phyloP scores from a whole-genome alignment of 2,888 invertebrate species.

The Keiferia lycopersicella region DNA sequence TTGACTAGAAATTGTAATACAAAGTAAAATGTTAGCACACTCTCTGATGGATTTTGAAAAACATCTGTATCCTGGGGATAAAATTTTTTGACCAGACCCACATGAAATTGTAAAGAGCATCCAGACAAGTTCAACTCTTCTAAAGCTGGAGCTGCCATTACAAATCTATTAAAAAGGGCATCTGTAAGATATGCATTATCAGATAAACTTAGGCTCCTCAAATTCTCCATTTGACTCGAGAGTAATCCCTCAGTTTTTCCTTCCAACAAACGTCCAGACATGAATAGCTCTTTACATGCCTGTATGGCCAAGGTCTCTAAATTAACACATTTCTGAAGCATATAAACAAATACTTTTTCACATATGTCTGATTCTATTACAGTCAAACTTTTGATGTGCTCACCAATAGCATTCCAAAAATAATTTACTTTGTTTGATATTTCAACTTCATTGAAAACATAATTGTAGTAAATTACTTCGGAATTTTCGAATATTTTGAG shows the following conservation, averaged over 20 bases:
- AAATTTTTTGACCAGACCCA: slow-evolving; percentile 84
- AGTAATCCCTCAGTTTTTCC: slow-evolving; percentile 78
- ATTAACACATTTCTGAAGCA: slow-evolving; percentile 79
- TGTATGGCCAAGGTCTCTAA: slow-evolving; percentile 82
- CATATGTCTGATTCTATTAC: slow-evolving; percentile 83
- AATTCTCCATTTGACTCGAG: slow-evolving; percentile 69
- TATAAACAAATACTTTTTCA: slow-evolving; percentile 83
- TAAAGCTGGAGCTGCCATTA: slow-evolving; percentile 81
- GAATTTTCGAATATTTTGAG: slow-evolving; percentile 69
- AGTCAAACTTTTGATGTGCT: slow-evolving; percentile 76
- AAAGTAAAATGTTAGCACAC: slow-evolving; percentile 86
- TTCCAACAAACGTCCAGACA: slow-evolving; percentile 86
- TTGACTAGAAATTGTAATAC: slow-evolving; percentile 80
- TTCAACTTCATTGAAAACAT: slow-evolving; percentile 79
- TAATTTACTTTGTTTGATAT: slow-evolving; percentile 70
- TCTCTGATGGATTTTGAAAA: slow-evolving; percentile 81
- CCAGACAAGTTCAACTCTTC: slow-evolving; percentile 83
- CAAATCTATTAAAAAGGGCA: slow-evolving; percentile 85
- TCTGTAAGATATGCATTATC: slow-evolving; percentile 88
- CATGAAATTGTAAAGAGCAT: slow-evolving; percentile 87
- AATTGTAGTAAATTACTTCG: slow-evolving; percentile 68
- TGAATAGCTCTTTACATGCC: slow-evolving; percentile 86
- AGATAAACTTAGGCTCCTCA: slow-evolving; percentile 82
- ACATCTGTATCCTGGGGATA: slow-evolving; percentile 77
- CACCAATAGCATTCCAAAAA: slow-evolving; percentile 83